Evolutionary conservation across 1,140 invertebrate genomes (phyloP), one percentile per base, ranked within the genome.

Genomic region (Danaus plexippus): DNA sequence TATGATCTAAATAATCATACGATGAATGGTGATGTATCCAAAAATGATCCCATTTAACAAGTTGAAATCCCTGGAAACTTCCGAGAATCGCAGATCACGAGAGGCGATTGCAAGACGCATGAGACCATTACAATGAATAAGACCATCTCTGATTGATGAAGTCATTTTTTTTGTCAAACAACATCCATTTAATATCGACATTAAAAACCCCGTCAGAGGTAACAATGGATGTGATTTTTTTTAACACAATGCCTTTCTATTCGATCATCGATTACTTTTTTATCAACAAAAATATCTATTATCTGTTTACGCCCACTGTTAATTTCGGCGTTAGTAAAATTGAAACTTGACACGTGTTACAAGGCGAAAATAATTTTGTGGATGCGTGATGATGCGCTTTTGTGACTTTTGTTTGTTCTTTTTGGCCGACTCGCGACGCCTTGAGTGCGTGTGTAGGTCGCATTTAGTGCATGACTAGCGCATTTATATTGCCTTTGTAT

Each of bases 231-330:
- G 59, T 32, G 22, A 32, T 57, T 77, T 80, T 80, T 75, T 77
- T 69, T 61, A 63, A 59, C 61, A 73, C 71, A 75, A 77, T 71
- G 63, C 63, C 45, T 64, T 66, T 72, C 72, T 67, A 75, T 69
- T 67, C 79, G 80, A 78, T 84, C 82, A 85, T 85, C 82, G 81
- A 87, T 87, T 84, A 83, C 70, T 82, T 87, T 85, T 86, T 87
- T 84, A 80, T 83, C 76, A 62, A 64, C 52, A 62, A 77, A 77
- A 84, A 86, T 83, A 86, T 84, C 79, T 77, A 84, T 84, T 84
- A 83, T 81, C 78, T 73, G 80, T 84, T 77, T 82, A 87, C 84
- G 81, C 84, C 84, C 84, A 82, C 80, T 69, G 80, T 85, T 87
- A 82, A 84, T 81, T 84, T 72, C 75, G 71, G 85, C 77, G 74